phyloP scores from a whole-genome alignment of 2,888 invertebrate genomes.

The Poecilus cupreus region DNA sequence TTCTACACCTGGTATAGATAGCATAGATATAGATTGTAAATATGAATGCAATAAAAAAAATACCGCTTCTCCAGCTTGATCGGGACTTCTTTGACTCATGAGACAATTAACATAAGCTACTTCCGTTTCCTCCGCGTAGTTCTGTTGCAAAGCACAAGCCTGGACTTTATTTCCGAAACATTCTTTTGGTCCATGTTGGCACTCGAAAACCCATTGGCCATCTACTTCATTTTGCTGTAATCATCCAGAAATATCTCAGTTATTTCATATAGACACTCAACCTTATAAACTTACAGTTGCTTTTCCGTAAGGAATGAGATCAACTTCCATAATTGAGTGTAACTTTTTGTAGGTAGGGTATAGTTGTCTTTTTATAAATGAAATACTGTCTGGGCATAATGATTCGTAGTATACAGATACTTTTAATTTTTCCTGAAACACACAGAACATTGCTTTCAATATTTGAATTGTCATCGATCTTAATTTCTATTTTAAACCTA shows the following conservation, averaged over 20 bases:
- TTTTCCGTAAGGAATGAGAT: slow-evolving; percentile 65
- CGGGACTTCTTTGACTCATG: slow-evolving; percentile 66
- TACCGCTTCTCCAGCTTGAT: not conserved
- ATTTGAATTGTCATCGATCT: too few relatives aligned
- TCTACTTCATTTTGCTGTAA: slow-evolving; percentile 60
- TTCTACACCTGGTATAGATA: too few relatives aligned
- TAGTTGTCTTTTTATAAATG: slow-evolving; percentile 73
- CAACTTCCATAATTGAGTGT: slow-evolving; percentile 61
- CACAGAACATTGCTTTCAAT: slow-evolving; percentile 15
- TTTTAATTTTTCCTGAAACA: slow-evolving; percentile 63
- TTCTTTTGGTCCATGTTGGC: slow-evolving; percentile 75
- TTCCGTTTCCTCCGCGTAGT: slow-evolving; percentile 64
- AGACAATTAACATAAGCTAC: slow-evolving; percentile 71
- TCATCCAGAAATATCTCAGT: slow-evolving; percentile 1
- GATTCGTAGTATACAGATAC: slow-evolving; percentile 76
- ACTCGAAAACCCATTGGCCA: slow-evolving; percentile 69
- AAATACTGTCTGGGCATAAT: slow-evolving; percentile 74
- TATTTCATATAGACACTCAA: not conserved
- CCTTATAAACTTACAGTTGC: slow-evolving; percentile 59
- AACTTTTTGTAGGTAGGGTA: slow-evolving; percentile 69
- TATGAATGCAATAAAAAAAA: too few relatives aligned
- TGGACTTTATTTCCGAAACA: slow-evolving; percentile 75
- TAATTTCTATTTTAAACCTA: too few relatives aligned
- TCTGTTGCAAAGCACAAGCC: slow-evolving; percentile 72
- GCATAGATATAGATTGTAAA: too few relatives aligned